Evolutionary conservation across 2,888 invertebrate genomes (phyloP).

Genomic region (Lithophane semibrunnea): DNA sequence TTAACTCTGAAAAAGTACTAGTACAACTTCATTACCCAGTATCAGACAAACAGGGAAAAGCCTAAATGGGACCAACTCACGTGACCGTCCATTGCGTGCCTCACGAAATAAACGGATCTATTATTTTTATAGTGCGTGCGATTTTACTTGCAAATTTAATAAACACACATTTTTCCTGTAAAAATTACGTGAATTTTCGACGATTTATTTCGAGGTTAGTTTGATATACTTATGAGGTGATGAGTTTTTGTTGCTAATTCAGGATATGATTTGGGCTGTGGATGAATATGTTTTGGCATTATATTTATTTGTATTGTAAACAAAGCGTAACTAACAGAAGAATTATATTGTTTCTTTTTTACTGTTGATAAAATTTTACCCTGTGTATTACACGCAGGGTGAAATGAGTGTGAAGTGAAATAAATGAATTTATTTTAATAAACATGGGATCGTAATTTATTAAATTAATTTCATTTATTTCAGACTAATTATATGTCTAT

Average conservation of each 20-base stretch:
- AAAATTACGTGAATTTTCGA: constrained; percentile 24
- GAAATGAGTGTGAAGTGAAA: too few relatives aligned
- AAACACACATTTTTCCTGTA: constrained; percentile 18
- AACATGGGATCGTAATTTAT: too few relatives aligned
- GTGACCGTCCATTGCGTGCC: constrained; percentile 65
- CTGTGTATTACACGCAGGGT: too few relatives aligned
- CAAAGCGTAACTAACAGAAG: not conserved
- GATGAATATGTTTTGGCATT: not conserved
- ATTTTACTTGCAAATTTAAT: constrained; percentile 68
- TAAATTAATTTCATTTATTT: too few relatives aligned
- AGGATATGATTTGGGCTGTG: not conserved
- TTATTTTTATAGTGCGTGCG: constrained; percentile 62
- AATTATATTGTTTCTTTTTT: not conserved
- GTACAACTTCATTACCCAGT: constrained; percentile 36
- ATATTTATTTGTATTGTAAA: not conserved
- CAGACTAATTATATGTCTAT: too few relatives aligned
- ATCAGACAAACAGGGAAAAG: constrained; percentile 35
- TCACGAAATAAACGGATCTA: constrained; percentile 71
- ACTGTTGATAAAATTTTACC: too few relatives aligned
- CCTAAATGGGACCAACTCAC: constrained; percentile 39
- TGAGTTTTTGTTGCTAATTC: constrained; percentile 8
- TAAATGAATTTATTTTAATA: too few relatives aligned
- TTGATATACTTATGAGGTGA: constrained; percentile 33
- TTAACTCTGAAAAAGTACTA: not conserved
- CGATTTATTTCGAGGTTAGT: constrained; percentile 12